Percentiles rank a stretch among this genome's conserved stretches.
Conservation (phyloP, 2,113 vertebrate genomes). For the Neomonachus schauinslandi region DNA sequence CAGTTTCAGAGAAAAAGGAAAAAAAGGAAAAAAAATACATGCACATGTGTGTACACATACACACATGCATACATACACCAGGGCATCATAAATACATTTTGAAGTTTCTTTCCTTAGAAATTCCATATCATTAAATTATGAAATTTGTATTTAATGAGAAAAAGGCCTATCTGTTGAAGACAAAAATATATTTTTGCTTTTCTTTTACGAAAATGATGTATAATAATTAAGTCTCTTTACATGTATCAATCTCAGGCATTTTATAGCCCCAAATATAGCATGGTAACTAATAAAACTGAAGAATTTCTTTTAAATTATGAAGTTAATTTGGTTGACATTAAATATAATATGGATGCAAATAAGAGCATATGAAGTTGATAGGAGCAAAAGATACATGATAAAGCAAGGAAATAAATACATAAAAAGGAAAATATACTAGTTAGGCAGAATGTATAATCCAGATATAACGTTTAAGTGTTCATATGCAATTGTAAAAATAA, state of each 20-base stretch:
- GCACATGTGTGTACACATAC: not conserved
- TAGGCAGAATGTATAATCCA: not conserved
- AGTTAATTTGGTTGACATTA: not conserved
- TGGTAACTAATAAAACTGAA: not conserved
- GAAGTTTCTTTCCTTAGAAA: not conserved
- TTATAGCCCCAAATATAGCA: not conserved
- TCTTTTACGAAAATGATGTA: not conserved
- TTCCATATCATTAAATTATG: not conserved
- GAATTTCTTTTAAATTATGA: not conserved
- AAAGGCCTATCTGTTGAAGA: not conserved
- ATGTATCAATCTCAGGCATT: not conserved
- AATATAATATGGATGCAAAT: not conserved
- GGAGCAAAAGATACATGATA: not conserved
- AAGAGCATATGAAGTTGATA: not conserved
- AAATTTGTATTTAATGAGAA: not conserved
- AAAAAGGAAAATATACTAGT: not conserved
- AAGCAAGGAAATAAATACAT: not conserved
- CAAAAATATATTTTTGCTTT: not conserved
- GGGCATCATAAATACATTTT: not conserved
- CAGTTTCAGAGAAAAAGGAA: not conserved
- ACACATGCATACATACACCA: not conserved
- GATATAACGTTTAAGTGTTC: not conserved
- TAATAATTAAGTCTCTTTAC: not conserved
- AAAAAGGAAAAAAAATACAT: not conserved
- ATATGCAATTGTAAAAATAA: not conserved